These are phyloP conservation scores for Argyrosomus japonicus DNA, from an alignment of 2,113 vertebrate genomes.

Conservation along the genomic window DNA sequence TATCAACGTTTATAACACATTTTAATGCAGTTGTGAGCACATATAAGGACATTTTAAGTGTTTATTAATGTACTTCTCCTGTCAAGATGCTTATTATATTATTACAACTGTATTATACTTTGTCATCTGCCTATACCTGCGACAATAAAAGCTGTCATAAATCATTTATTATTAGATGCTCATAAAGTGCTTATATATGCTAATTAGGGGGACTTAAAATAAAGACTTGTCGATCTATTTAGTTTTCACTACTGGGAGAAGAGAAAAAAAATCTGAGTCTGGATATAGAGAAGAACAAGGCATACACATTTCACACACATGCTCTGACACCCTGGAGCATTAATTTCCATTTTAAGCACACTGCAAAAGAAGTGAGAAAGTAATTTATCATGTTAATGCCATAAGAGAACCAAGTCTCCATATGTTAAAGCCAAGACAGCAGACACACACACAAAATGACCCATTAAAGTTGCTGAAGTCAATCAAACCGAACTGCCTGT, in stretches of 20 bases:
- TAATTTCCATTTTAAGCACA: conserved; percentile 61
- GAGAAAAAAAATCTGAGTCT: background rate
- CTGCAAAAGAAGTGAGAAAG: conserved; percentile 33
- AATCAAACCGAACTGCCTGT: conserved; percentile 45
- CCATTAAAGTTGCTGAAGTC: conserved; percentile 26
- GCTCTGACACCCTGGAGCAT: conserved; percentile 34
- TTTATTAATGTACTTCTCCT: background rate
- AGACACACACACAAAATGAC: conserved; percentile 41
- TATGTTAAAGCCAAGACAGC: conserved; percentile 45
- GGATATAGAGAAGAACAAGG: background rate
- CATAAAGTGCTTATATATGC: background rate
- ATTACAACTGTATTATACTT: no score
- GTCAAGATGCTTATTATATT: no score
- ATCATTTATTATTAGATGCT: background rate
- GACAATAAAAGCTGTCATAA: background rate
- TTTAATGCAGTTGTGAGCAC: background rate
- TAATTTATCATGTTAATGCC: conserved; percentile 64
- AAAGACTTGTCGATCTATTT: background rate
- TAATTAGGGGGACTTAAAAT: background rate
- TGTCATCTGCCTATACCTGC: background rate
- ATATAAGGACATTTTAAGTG: background rate
- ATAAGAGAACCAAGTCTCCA: conserved; percentile 50
- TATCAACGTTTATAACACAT: background rate
- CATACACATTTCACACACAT: background rate
- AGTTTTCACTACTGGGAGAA: background rate